A percentile compares a stretch with the other conserved stretches of the same genome.
Evolutionary conservation across 2,797 vertebrate genomes (phyloP).

Genomic region (Potorous gilbertii): DNA sequence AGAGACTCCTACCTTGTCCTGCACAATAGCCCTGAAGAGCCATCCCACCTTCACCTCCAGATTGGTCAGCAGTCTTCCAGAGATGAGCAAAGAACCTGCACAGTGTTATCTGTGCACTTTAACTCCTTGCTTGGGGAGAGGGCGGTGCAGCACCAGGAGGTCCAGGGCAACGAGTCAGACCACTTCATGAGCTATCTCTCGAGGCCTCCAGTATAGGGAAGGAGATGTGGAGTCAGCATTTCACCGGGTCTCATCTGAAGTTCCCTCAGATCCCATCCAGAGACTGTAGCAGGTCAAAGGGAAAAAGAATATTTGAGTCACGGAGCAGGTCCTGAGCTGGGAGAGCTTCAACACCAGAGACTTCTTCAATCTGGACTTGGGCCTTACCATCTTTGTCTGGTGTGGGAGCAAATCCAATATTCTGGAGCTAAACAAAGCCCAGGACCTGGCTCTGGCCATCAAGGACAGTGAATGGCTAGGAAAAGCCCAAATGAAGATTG

Average conservation of each 20-base stretch:
- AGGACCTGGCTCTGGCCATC: conserved; percentile 91
- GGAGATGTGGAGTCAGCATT: conserved; percentile 93
- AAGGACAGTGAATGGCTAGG: conserved; percentile 90
- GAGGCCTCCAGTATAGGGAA: conserved; percentile 93
- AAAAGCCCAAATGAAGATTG: conserved; percentile 88
- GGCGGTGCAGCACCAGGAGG: conserved; percentile 91
- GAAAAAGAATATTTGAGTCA: conserved; percentile 91
- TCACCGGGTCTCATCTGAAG: conserved; percentile 78
- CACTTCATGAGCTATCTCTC: conserved; percentile 93
- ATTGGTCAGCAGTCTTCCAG: conserved; percentile 92
- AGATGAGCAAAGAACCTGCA: conserved; percentile 92
- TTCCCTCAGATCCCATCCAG: conserved; percentile 76
- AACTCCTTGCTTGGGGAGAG: conserved; percentile 90
- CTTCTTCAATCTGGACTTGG: conserved; percentile 95
- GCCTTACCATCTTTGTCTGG: conserved; percentile 89
- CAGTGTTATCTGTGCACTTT: conserved; percentile 92
- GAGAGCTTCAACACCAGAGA: conserved; percentile 94
- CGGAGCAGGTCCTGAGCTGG: conserved; percentile 89
- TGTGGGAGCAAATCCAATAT: conserved; percentile 91
- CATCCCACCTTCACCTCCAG: conserved; percentile 92
- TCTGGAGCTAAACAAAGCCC: conserved; percentile 92
- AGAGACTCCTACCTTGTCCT: conserved; percentile 94
- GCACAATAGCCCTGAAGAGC: conserved; percentile 85
- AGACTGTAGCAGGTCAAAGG: conserved; percentile 94
- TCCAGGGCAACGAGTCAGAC: conserved; percentile 90